Percentiles rank a stretch among this genome's conserved stretches.
Conservation (phyloP, 2,888 invertebrate genomes). For the Rhodophaea formosa region DNA sequence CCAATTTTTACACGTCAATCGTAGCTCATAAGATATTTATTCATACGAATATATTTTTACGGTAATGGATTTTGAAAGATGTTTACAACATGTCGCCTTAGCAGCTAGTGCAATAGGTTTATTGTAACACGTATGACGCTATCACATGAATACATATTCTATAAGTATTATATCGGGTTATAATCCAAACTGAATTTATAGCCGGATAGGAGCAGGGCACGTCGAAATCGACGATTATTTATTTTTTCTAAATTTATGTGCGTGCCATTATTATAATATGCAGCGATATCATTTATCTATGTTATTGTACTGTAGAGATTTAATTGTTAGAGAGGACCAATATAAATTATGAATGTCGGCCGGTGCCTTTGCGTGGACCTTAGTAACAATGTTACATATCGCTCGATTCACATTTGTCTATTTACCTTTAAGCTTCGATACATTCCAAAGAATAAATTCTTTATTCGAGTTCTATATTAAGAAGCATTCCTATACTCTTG, state of each 20-base stretch:
- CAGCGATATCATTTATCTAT: constrained; percentile 30
- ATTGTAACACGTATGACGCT: constrained; percentile 34
- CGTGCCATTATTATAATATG: constrained; percentile 45
- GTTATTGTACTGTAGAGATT: constrained; percentile 45
- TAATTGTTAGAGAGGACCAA: constrained; percentile 65
- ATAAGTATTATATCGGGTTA: constrained; percentile 43
- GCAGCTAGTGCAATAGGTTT: constrained; percentile 70
- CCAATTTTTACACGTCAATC: constrained; percentile 61
- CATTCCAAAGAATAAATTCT: constrained; percentile 75
- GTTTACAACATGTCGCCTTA: constrained; percentile 64
- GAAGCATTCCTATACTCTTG: constrained; percentile 64
- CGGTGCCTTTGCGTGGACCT: constrained; percentile 67
- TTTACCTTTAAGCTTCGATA: constrained; percentile 62
- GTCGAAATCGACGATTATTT: constrained; percentile 29
- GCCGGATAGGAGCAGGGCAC: constrained; percentile 32
- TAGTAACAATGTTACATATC: constrained; percentile 52
- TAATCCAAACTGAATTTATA: constrained; percentile 37
- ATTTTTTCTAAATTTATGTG: constrained; percentile 35
- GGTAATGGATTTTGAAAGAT: constrained; percentile 53
- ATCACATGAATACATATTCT: constrained; percentile 24
- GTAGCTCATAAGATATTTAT: constrained; percentile 50
- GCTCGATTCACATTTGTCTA: constrained; percentile 30
- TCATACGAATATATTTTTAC: constrained; percentile 58
- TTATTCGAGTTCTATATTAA: constrained; percentile 55
- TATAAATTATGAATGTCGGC: constrained; percentile 44